phyloP scores from a whole-genome alignment of 2,888 invertebrate species.

The Agrochola circellaris region DNA sequence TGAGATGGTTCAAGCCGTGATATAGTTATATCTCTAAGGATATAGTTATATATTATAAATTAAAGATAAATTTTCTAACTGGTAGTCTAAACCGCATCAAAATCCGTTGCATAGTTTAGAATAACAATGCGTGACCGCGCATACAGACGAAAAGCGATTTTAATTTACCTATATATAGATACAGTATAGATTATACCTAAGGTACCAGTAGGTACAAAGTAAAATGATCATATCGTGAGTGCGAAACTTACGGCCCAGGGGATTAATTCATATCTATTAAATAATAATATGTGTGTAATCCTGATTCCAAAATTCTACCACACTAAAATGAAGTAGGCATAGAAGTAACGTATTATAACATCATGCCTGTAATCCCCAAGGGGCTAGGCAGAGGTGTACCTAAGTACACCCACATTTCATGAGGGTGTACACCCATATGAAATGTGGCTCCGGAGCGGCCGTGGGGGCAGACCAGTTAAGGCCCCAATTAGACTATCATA shows the following conservation, averaged over 20 bases:
- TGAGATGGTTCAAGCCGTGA: too few species aligned
- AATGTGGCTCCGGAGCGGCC: too few species aligned
- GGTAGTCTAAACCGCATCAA: not conserved
- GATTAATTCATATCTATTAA: slow-evolving; percentile 15
- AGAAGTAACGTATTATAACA: not conserved
- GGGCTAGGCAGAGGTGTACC: too few species aligned
- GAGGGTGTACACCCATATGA: too few species aligned
- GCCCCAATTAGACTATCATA: too few species aligned
- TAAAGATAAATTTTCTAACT: not conserved
- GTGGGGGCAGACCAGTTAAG: too few species aligned
- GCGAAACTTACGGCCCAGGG: not conserved
- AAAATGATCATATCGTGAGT: not conserved
- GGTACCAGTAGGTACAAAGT: not conserved
- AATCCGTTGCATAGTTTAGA: not conserved
- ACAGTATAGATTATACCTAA: not conserved
- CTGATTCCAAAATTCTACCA: not conserved
- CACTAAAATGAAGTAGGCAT: not conserved
- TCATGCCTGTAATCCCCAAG: too few species aligned
- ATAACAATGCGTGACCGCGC: too few species aligned
- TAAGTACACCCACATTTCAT: too few species aligned
- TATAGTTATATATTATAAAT: too few species aligned
- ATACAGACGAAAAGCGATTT: not conserved
- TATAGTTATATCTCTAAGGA: too few species aligned
- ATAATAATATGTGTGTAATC: not conserved
- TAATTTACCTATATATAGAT: too few species aligned